phyloP scores from a whole-genome alignment of 2,797 vertebrate species.

The Orestias chungarensis region DNA sequence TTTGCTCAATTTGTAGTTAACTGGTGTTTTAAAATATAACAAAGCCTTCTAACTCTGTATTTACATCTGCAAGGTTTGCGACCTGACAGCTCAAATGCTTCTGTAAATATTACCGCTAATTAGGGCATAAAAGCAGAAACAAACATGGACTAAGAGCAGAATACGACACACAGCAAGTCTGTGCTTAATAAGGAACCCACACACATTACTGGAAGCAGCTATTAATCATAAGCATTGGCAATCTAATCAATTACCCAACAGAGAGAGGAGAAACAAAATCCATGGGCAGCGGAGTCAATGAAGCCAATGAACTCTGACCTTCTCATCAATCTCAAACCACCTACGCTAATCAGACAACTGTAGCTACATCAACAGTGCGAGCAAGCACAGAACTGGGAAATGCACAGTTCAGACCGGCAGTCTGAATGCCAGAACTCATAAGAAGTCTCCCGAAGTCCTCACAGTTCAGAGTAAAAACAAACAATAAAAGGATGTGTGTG shows the following conservation, averaged over 20 bases:
- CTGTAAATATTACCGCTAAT: constrained; percentile 4
- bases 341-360: constrained; percentile 58
- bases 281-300: constrained; percentile 62
- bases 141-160: constrained; percentile 6
- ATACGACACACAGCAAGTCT: constrained; percentile 19
- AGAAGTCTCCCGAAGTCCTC: constrained; percentile 20
- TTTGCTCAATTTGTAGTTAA: background rate
- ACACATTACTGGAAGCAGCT: constrained; percentile 29
- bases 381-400: background rate
- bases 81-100: background rate
- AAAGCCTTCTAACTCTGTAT: background rate
- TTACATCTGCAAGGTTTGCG: background rate
- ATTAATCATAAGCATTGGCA: constrained; percentile 67
- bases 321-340: constrained; percentile 44
- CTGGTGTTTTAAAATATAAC: background rate
- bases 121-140: constrained; percentile 7
- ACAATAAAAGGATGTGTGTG: constrained; percentile 19
- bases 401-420: constrained; percentile 6
- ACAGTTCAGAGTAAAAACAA: constrained; percentile 27
- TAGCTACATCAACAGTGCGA: constrained; percentile 26
- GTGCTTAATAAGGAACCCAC: constrained; percentile 28
- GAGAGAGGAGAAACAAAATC: constrained; percentile 65
- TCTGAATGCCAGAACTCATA: background rate
- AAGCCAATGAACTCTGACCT: constrained; percentile 69
- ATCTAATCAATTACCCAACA: constrained; percentile 63